Evolutionary conservation across 2,888 invertebrate genomes (phyloP), one percentile per base, ranked within the genome.

Genomic region (Erynnis tages): DNA sequence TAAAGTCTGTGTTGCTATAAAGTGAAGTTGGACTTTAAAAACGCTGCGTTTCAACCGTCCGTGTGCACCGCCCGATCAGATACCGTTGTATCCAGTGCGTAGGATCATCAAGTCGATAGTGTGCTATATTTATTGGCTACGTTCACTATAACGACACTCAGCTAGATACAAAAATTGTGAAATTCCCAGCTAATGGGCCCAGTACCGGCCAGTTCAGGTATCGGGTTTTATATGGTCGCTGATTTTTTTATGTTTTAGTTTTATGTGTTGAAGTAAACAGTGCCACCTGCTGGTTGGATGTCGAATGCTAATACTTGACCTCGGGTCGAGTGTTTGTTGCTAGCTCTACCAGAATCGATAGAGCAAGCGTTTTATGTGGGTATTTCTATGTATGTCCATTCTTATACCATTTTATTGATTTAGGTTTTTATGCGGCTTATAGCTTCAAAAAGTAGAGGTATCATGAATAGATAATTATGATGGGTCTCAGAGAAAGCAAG

Each of bases 71-170:
- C 29, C 29, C 50, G 35, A 60, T 59, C 62, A 61, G 63, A 69
- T 73, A 73, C 76, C 71, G 76, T 75, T 76, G 70, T 60, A 71
- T 76, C 76, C 72, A 71, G 69, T 71, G 83, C 77, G 82, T 82
- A 82, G 85, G 77, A 75, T 77, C 76, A 65, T 65, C 62, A 57
- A 62, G 67, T 68, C 69, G 76, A 71, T 74, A 74, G 69, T 63
- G 68, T 68, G 35, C 10, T 75, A 71, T 74, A 72, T 79, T 79
- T 80, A 77, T 74, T 68, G 71, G 67, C 66, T 62, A 63, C 64
- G 63, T 67, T 66, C 68, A 65, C 69, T 70, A 71, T 71, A 67
- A 62, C 62, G 58, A 64, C 62, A 67, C 50, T 43, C 27, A 41
- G 23, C 27, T 50, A 50, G 66, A 71, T 67, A 72, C 64, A 70